Evolutionary conservation across 2,113 vertebrate genomes (phyloP).

Genomic region (Cheirogaleus medius): DNA sequence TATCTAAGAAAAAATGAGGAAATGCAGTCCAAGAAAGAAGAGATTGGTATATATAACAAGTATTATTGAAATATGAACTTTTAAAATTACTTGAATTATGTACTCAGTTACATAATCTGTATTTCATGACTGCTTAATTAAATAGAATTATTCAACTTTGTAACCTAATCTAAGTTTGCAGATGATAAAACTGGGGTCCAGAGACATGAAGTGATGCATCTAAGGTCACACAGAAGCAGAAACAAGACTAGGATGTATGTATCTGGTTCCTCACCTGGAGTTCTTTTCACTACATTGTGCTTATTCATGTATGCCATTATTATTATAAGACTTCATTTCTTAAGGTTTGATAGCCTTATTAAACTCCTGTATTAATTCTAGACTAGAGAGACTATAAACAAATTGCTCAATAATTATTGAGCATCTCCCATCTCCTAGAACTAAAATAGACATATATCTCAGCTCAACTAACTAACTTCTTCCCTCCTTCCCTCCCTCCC

Average conservation of each 20-base stretch:
- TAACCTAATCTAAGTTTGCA: neutral
- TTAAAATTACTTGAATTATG: neutral
- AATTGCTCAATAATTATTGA: neutral
- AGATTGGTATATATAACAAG: neutral
- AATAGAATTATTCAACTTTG: neutral
- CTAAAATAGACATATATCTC: neutral
- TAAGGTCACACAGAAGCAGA: neutral
- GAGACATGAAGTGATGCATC: neutral
- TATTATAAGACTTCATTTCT: neutral
- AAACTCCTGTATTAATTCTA: neutral
- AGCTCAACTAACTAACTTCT: neutral
- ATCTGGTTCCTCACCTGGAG: neutral
- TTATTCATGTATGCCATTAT: neutral
- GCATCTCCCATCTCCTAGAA: neutral
- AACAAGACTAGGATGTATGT: neutral
- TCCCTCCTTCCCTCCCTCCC: rapidly evolving
- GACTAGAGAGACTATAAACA: neutral
- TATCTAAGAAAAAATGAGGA: neutral
- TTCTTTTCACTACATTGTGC: neutral
- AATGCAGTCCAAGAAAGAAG: neutral
- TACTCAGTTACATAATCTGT: neutral
- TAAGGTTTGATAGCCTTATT: neutral
- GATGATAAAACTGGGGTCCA: neutral
- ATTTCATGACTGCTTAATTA: neutral
- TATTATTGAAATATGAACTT: neutral